phyloP scores from a whole-genome alignment of 2,797 vertebrate genomes.

The Fistularia commersonii region DNA sequence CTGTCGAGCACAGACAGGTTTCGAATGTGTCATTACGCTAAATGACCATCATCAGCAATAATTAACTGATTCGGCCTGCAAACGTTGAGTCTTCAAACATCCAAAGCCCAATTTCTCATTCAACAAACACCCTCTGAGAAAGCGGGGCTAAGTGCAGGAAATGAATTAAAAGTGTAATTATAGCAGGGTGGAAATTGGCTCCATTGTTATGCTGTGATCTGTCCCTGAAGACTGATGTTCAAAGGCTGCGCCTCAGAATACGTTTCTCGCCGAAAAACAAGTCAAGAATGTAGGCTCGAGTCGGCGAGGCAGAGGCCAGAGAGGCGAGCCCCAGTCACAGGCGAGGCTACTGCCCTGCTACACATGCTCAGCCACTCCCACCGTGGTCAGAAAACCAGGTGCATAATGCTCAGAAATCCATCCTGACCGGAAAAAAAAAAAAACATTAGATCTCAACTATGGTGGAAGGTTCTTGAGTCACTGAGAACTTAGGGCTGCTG shows the following conservation, averaged over 20 bases:
- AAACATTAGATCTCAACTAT: too few relatives aligned
- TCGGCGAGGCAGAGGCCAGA: constrained; percentile 24
- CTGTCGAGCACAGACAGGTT: not conserved
- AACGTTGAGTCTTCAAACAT: not conserved
- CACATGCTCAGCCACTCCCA: too few relatives aligned
- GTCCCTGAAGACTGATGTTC: not conserved
- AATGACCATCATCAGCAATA: constrained; percentile 10
- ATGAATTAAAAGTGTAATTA: not conserved
- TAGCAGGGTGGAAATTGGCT: not conserved
- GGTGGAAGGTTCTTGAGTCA: too few relatives aligned
- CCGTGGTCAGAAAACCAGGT: too few relatives aligned
- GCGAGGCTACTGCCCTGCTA: too few relatives aligned
- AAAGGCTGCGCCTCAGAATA: constrained; percentile 25
- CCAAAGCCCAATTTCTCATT: not conserved
- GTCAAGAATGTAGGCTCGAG: constrained; percentile 47
- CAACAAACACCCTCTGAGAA: not conserved
- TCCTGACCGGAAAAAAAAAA: too few relatives aligned
- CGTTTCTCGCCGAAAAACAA: constrained; percentile 16
- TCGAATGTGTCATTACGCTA: constrained; percentile 3
- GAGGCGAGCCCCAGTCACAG: constrained; percentile 9
- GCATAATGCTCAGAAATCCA: too few relatives aligned
- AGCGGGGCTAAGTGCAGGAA: not conserved
- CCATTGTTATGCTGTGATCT: not conserved
- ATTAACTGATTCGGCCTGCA: constrained; percentile 11
- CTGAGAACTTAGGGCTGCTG: too few relatives aligned